These are phyloP conservation scores for Prietella phreatophila DNA, from an alignment of 2,113 vertebrate genomes.

Conservation along the genomic window DNA sequence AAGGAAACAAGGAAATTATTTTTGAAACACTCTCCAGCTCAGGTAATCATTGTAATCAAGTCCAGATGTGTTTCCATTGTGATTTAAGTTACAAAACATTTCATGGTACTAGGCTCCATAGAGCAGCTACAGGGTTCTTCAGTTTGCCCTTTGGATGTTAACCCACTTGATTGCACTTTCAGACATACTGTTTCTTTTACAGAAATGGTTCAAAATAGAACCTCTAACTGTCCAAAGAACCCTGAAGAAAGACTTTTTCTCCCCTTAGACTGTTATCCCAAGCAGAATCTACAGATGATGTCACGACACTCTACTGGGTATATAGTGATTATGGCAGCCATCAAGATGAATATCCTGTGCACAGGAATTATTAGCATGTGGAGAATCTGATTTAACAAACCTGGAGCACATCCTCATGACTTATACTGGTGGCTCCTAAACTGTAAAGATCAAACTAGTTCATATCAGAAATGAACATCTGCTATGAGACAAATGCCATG, in stretches of 20 bases:
- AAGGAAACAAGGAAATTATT: neutral
- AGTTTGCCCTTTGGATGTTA: neutral
- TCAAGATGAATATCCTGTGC: constrained; percentile 22
- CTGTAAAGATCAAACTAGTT: neutral
- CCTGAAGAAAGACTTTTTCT: neutral
- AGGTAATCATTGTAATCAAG: neutral
- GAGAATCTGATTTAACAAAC: constrained; percentile 64
- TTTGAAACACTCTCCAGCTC: neutral
- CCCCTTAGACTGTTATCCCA: neutral
- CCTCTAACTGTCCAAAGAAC: neutral
- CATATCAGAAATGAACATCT: neutral
- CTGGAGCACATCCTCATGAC: constrained; percentile 35
- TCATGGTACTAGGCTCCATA: neutral
- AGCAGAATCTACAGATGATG: constrained; percentile 5
- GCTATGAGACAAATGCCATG: neutral
- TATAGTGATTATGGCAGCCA: neutral
- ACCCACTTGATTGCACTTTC: neutral
- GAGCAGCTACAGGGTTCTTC: neutral
- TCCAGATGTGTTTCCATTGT: neutral
- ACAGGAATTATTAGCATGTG: constrained; percentile 60
- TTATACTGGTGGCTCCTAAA: neutral
- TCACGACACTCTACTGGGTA: neutral
- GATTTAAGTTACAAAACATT: neutral
- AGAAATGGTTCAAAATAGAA: neutral
- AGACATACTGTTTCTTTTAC: neutral